Evolutionary conservation across 2,797 vertebrate species (phyloP), one percentile per base, ranked within the genome.

Genomic region (Labeo calbasu): DNA sequence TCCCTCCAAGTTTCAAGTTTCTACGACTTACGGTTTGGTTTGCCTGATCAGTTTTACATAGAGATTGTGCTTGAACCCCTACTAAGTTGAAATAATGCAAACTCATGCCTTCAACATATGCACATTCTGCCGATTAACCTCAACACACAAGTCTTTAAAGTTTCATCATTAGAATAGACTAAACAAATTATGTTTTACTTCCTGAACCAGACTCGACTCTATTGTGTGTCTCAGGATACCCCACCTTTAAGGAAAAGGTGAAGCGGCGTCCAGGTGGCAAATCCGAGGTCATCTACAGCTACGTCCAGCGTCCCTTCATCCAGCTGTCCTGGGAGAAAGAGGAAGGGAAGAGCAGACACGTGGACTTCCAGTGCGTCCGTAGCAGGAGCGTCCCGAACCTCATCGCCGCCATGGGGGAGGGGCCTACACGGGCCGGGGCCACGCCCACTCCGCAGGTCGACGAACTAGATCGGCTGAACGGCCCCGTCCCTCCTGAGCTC

Each of bases 251-350:
- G 91, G 98, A 99, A 92, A 99, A 99, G 86, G 97, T 99, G 86
- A 99, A 99, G 91, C 99, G 98, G 92, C 94, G 98, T 53, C 97
- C 97, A 0, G 98, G 98, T 0, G 98, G 98, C 32, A 93, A 97
- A 55, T 97, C 97, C 0, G 98, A 99, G 92, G 98, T 99, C 57
- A 99, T 99, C 89, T 99, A 99, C 91, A 99, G 99, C 92, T 99
- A 98, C 0, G 98, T 99, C 86, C 98, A 99, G 92, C 94, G 98
- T 86, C 98, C 98, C 0, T 99, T 99, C 89, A 98, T 99, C 92
- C 95, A 96, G 82, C 99, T 99, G 97, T 99, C 98, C 0, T 99
- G 98, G 98, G 98, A 99, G 91, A 99, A 99, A 86, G 98, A 99
- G 86, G 98, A 99, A 86, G 98, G 98, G 0, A 99, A 99, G 92